Evolutionary conservation across 2,888 invertebrate species (phyloP).

Genomic region (Allygus modestus): DNA sequence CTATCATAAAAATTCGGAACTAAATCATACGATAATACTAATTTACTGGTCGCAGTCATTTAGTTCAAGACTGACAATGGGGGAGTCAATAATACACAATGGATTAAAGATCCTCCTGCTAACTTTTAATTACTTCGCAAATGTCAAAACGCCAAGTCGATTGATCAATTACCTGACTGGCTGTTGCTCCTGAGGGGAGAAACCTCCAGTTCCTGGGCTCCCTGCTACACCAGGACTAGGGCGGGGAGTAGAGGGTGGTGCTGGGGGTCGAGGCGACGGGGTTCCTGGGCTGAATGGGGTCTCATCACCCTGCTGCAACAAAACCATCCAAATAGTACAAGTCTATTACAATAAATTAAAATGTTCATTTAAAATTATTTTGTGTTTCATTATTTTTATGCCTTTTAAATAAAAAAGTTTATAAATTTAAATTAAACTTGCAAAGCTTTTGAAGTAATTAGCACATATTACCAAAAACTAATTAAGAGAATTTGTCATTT

Average conservation of each 20-base stretch:
- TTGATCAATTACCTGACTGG: constrained; percentile 61
- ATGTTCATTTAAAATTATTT: constrained; percentile 16
- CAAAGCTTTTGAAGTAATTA: too few species aligned
- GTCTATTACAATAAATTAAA: neutral
- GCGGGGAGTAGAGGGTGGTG: constrained; percentile 56
- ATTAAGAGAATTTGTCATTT: neutral
- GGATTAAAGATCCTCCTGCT: too few species aligned
- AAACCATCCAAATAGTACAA: neutral
- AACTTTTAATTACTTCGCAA: too few species aligned
- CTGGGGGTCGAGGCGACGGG: constrained; percentile 49
- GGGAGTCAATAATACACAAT: too few species aligned
- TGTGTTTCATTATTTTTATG: neutral
- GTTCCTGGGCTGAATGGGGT: constrained; percentile 63
- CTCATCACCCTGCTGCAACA: constrained; percentile 58
- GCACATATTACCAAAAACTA: too few species aligned
- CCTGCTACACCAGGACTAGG: constrained; percentile 36
- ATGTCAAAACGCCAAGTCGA: too few species aligned
- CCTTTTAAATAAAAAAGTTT: neutral
- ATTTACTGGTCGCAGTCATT: too few species aligned
- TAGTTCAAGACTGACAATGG: too few species aligned
- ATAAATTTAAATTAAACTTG: neutral
- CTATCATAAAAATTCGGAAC: too few species aligned
- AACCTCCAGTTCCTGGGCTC: constrained; percentile 58
- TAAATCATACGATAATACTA: too few species aligned
- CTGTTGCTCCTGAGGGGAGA: constrained; percentile 59